These are phyloP conservation scores for Yoshiicerus persimilis DNA, from an alignment of 1,140 invertebrate species.

Conservation along the genomic window DNA sequence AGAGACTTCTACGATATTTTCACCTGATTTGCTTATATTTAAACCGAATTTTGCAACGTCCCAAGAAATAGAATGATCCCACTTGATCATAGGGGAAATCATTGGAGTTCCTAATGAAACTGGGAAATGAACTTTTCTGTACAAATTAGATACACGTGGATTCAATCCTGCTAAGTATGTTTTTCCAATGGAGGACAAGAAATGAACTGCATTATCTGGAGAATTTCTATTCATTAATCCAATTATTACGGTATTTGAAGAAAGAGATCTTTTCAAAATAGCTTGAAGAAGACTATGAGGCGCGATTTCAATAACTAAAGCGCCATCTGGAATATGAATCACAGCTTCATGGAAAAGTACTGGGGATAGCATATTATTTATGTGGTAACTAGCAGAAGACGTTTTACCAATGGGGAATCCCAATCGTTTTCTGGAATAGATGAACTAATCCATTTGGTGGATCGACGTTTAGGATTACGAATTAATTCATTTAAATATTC, in stretches of 20 bases:
- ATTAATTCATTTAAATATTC: conserved; percentile 60
- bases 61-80: conserved; percentile 88
- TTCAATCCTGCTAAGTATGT: conserved; percentile 78
- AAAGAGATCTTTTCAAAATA: conserved; percentile 76
- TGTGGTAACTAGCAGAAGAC: conserved; percentile 90
- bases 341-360: conserved; percentile 70
- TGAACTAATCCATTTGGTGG: conserved; percentile 82
- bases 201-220: conserved; percentile 68
- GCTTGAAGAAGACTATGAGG: conserved; percentile 88
- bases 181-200: conserved; percentile 75
- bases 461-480: conserved; percentile 71
- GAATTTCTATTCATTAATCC: conserved; percentile 74
- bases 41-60: conserved; percentile 68
- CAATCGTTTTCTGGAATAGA: conserved; percentile 84
- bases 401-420: conserved; percentile 71
- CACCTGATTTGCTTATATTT: conserved; percentile 60
- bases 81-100: conserved; percentile 77
- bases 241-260: conserved; percentile 61
- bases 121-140: conserved; percentile 73
- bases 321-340: conserved; percentile 79
- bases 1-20: conserved; percentile 76
- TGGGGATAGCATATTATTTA: conserved; percentile 89
- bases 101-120: conserved; percentile 87
- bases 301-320: conserved; percentile 87
- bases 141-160: conserved; percentile 71